Conservation (phyloP, 2,113 vertebrate species). For the Ptychochromis oligacanthus region DNA sequence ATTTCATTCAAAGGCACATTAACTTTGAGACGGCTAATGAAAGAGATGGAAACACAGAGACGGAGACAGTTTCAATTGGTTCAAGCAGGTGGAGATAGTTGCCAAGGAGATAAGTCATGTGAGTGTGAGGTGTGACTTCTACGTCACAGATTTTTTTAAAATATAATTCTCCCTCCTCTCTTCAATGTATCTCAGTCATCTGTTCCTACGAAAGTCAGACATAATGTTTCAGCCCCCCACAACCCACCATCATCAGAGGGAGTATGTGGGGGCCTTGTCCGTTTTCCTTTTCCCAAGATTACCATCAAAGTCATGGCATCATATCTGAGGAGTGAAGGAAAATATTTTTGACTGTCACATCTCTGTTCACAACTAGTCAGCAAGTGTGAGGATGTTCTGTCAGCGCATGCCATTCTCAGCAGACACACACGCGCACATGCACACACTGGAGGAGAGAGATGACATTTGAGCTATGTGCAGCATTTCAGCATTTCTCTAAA, state of each 20-base stretch:
- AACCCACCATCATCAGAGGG: constrained; percentile 30
- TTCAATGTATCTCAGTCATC: not conserved
- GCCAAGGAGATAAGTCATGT: constrained; percentile 72
- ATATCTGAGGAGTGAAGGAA: constrained; percentile 29
- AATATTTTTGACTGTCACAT: constrained; percentile 44
- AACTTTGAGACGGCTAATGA: constrained; percentile 63
- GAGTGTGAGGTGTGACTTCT: constrained; percentile 66
- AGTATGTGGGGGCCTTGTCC: constrained; percentile 1
- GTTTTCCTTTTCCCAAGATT: constrained; percentile 49
- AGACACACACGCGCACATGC: constrained; percentile 18
- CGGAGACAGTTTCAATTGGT: constrained; percentile 42
- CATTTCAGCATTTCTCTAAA: constrained; percentile 33
- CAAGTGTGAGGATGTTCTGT: constrained; percentile 60
- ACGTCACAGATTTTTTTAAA: constrained; percentile 36
- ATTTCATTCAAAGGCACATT: constrained; percentile 65
- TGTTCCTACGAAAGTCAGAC: constrained; percentile 28
- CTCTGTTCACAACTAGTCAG: constrained; percentile 55
- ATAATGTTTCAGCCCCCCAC: constrained; percentile 11
- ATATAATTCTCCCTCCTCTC: constrained; percentile 39
- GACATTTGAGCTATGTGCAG: constrained; percentile 55
- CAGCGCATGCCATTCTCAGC: constrained; percentile 49
- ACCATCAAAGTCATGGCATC: constrained; percentile 53
- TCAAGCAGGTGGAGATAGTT: constrained; percentile 59
- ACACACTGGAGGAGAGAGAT: constrained; percentile 29
- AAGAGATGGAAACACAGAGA: constrained; percentile 41